Evolutionary conservation across 2,113 vertebrate genomes (phyloP).

Genomic region (Bostrychus sinensis): DNA sequence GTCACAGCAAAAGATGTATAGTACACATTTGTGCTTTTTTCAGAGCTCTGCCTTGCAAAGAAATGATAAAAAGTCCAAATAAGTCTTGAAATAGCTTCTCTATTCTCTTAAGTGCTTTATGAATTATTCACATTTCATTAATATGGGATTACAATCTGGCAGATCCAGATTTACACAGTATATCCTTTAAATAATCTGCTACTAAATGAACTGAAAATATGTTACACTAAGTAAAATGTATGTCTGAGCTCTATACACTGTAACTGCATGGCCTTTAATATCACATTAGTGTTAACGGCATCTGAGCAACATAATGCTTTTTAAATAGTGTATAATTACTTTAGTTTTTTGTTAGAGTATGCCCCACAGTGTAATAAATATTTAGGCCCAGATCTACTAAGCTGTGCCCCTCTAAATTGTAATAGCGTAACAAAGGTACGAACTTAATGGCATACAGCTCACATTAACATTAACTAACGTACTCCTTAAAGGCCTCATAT

Average conservation of each 20-base stretch:
- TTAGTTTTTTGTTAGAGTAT: slow-evolving; percentile 13
- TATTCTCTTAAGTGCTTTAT: slow-evolving; percentile 20
- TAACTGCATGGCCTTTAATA: slow-evolving; percentile 7
- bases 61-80: slow-evolving; percentile 22
- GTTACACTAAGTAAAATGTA: slow-evolving; percentile 7
- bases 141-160: slow-evolving; percentile 24
- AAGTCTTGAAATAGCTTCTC: slow-evolving; percentile 11
- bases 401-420: not conserved
- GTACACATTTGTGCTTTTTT: slow-evolving; percentile 71
- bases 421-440: too few relatives aligned
- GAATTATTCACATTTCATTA: slow-evolving; percentile 12
- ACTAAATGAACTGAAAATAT: slow-evolving; percentile 13
- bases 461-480: too few relatives aligned
- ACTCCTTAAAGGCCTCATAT: too few relatives aligned
- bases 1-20: slow-evolving; percentile 59
- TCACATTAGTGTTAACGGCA: slow-evolving; percentile 24
- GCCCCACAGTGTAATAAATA: slow-evolving; percentile 32
- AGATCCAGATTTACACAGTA: slow-evolving; percentile 31
- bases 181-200: slow-evolving; percentile 14
- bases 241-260: slow-evolving; percentile 23
- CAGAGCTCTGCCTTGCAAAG: slow-evolving; percentile 39
- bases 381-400: not conserved
- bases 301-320: slow-evolving; percentile 34
- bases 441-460: too few relatives aligned
- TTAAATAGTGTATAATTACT: slow-evolving; percentile 23